phyloP scores from a whole-genome alignment of 1,140 invertebrate genomes.

The Yoshiicerus persimilis region DNA sequence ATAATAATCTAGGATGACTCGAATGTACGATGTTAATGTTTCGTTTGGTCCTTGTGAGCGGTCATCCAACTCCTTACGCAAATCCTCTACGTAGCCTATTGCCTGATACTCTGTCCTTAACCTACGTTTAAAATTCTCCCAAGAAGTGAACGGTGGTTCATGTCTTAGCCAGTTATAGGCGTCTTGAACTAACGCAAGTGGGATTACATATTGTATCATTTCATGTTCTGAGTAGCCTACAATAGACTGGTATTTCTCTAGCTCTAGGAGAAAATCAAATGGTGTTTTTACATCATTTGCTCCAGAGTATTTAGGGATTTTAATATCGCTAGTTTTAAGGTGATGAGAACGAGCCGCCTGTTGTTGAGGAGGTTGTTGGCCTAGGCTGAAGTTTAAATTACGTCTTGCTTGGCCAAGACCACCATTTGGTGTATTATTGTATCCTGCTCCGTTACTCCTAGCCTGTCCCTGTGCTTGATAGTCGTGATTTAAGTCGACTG shows the following conservation, averaged over 20 bases:
- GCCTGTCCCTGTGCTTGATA: no score
- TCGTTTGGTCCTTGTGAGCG: slow-evolving; percentile 26
- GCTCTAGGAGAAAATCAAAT: slow-evolving; percentile 13
- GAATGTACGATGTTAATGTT: neutral
- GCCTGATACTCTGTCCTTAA: slow-evolving; percentile 14
- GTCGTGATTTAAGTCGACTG: no score
- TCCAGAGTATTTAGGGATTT: slow-evolving; percentile 17
- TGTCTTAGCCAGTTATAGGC: slow-evolving; percentile 13
- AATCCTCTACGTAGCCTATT: neutral
- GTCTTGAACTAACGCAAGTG: neutral
- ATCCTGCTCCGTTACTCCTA: no score
- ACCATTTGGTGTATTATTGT: no score
- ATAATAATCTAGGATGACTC: slow-evolving; percentile 7
- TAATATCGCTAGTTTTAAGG: slow-evolving; percentile 1
- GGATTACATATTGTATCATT: slow-evolving; percentile 12
- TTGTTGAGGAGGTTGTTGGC: no score
- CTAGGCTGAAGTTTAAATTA: no score
- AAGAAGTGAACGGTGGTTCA: neutral
- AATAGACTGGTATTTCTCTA: slow-evolving; percentile 12
- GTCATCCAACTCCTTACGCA: neutral
- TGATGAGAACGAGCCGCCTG: neutral
- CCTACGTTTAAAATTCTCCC: neutral
- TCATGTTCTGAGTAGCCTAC: slow-evolving; percentile 7
- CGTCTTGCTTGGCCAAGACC: no score
- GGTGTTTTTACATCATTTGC: neutral